phyloP scores from a whole-genome alignment of 2,888 invertebrate genomes.

The Tenthredo mesomela region DNA sequence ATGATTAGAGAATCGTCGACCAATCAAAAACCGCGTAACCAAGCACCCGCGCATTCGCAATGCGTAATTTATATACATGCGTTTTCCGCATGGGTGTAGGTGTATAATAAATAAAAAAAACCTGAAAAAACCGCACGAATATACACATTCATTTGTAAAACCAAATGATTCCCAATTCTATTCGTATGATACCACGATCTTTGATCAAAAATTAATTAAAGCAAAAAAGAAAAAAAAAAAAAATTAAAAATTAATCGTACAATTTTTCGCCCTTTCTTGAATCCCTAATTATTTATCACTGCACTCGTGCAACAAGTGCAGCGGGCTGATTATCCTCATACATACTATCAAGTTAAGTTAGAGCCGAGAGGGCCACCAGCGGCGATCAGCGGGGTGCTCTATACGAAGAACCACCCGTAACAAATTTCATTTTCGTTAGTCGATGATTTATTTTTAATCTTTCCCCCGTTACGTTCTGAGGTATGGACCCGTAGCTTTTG shows the following conservation, averaged over 20 bases:
- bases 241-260: not conserved
- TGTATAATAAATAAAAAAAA: not conserved
- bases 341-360: not conserved
- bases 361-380: slow-evolving; percentile 40
- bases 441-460: slow-evolving; percentile 49
- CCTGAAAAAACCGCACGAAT: too few relatives aligned
- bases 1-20: slow-evolving; percentile 71
- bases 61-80: not conserved
- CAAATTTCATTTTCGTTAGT: slow-evolving; percentile 54
- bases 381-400: slow-evolving; percentile 52
- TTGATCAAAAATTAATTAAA: too few relatives aligned
- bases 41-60: slow-evolving; percentile 36
- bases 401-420: slow-evolving; percentile 45
- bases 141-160: too few relatives aligned
- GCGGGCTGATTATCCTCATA: slow-evolving; percentile 6
- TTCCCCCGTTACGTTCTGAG: not conserved
- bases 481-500: not conserved
- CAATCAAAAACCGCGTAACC: slow-evolving; percentile 64
- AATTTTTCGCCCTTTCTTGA: not conserved
- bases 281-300: not conserved
- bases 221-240: too few relatives aligned
- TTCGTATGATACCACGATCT: too few relatives aligned
- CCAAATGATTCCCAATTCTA: too few relatives aligned
- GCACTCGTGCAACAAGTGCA: not conserved
- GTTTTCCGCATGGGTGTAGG: not conserved